Base-by-base conservation (phyloP, 2,113 vertebrate species). In the Desmodus rotundus region DNA sequence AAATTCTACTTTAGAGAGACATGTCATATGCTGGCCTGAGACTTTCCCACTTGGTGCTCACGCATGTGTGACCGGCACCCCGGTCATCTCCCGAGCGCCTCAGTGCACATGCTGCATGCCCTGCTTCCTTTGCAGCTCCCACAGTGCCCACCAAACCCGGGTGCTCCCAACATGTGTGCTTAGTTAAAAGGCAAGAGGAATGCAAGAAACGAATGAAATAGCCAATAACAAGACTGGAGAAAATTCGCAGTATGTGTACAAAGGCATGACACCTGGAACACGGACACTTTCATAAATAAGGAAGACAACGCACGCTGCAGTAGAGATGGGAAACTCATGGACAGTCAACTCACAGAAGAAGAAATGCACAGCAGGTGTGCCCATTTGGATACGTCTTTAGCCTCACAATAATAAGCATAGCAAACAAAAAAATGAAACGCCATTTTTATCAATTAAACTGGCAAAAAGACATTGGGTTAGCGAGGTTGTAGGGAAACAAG, bases 171-270 rank as follows among this genome's bases (percentile, higher is more conserved):
- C 89, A 82, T 91, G 86, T 83, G 89, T 76, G 47, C 61, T 93
- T 95, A 94, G 54, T 91, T 87, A 88, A 81, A 94, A 77, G 41
- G 5, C 9, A 65, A 73, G 58, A 80, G 54, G 56, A 82, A 72
- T 52, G 65, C 28, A n/a, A 81, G 56, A 94, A 93, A 93, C 67
- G 77, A 95, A 85, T 81, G 41, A 90, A 88, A 68, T 81, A 70
- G 26, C 19, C 81, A 52, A 70, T 82, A 77, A 81, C 58, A 83
- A 84, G 73, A 84, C 43, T 11, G 36, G 89, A 45, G 87, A 77
- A 95, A 90, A 67, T 85, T 87, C 52, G 5, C 41, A 24, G 54
- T 56, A 76, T 45, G 20, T 8, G 20, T 54, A 38, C 54, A 91
- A 76, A 81, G n/a, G 45, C 65, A 85, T 76, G 72, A 43, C 76